Conservation (phyloP, 2,888 invertebrate species). For the Drosophila prolongata region DNA sequence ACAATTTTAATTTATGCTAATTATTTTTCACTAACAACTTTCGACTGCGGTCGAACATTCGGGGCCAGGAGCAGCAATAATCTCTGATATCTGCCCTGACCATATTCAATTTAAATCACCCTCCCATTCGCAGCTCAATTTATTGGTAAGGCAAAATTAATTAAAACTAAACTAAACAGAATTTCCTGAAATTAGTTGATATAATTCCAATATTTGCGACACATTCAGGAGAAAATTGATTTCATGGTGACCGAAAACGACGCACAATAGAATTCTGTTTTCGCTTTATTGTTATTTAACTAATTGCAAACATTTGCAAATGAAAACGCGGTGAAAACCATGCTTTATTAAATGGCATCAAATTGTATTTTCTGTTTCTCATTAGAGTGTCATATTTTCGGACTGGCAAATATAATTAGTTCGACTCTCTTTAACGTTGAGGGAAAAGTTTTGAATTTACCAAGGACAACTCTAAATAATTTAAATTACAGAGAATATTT, state of each 20-base stretch:
- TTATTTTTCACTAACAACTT: constrained; percentile 70
- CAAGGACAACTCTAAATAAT: constrained; percentile 10
- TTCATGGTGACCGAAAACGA: constrained; percentile 10
- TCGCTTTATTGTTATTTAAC: constrained; percentile 31
- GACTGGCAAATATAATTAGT: constrained; percentile 12
- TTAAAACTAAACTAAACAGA: constrained; percentile 55
- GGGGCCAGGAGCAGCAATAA: constrained; percentile 49
- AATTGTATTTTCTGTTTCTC: constrained; percentile 8
- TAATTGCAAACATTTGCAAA: constrained; percentile 36
- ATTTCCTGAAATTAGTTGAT: constrained; percentile 31
- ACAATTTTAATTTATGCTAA: constrained; percentile 70
- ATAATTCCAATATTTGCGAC: constrained; percentile 32
- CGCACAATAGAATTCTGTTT: constrained; percentile 4
- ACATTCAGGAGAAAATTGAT: constrained; percentile 29
- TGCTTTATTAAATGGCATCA: constrained; percentile 4
- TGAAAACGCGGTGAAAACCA: constrained; percentile 22
- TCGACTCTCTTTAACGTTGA: background rate
- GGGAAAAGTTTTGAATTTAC: background rate
- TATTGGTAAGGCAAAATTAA: constrained; percentile 57
- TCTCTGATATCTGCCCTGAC: constrained; percentile 45
- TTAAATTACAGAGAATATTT: constrained; percentile 12
- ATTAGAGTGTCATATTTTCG: constrained; percentile 9
- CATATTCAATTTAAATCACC: constrained; percentile 47
- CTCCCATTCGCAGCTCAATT: constrained; percentile 30
- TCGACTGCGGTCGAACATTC: constrained; percentile 30